Evolutionary conservation across 2,888 invertebrate species (phyloP).

Genomic region (Drosophila pseudotalamancana): DNA sequence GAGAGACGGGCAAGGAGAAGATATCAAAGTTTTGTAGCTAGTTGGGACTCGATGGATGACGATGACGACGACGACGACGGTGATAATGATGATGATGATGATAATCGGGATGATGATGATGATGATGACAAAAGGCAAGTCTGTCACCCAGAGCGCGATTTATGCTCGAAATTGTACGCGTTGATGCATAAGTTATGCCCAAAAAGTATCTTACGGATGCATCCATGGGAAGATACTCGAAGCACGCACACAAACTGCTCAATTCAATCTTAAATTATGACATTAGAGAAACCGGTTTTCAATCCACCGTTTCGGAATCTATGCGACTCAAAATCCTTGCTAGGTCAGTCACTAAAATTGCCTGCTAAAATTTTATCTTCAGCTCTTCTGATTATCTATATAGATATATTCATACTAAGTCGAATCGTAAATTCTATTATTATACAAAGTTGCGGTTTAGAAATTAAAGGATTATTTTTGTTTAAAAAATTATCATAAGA

Average conservation of each 20-base stretch:
- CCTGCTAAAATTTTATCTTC: too few relatives aligned
- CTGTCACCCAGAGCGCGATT: constrained; percentile 71
- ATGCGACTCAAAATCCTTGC: background rate
- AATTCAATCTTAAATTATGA: constrained; percentile 36
- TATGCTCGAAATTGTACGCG: constrained; percentile 77
- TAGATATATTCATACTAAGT: too few relatives aligned
- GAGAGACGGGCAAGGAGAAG: constrained; percentile 12
- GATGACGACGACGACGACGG: constrained; percentile 6
- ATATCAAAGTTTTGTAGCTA: constrained; percentile 47
- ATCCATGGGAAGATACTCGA: constrained; percentile 38
- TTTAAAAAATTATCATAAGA: background rate
- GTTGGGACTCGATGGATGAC: constrained; percentile 41
- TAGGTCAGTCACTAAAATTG: too few relatives aligned
- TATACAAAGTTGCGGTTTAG: background rate
- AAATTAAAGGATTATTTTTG: background rate
- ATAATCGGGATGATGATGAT: constrained; percentile 7
- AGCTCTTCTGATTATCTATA: too few relatives aligned
- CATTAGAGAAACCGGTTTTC: constrained; percentile 38
- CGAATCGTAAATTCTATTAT: too few relatives aligned
- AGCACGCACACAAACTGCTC: constrained; percentile 23
- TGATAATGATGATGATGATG: constrained; percentile 2
- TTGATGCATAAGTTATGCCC: constrained; percentile 75
- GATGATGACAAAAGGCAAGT: constrained; percentile 48
- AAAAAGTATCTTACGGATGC: constrained; percentile 61
- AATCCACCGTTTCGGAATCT: too few relatives aligned